A percentile compares a stretch with the other conserved stretches of the same genome.
phyloP scores from a whole-genome alignment of 1,140 invertebrate genomes.

The Ptiloglossa arizonensis region DNA sequence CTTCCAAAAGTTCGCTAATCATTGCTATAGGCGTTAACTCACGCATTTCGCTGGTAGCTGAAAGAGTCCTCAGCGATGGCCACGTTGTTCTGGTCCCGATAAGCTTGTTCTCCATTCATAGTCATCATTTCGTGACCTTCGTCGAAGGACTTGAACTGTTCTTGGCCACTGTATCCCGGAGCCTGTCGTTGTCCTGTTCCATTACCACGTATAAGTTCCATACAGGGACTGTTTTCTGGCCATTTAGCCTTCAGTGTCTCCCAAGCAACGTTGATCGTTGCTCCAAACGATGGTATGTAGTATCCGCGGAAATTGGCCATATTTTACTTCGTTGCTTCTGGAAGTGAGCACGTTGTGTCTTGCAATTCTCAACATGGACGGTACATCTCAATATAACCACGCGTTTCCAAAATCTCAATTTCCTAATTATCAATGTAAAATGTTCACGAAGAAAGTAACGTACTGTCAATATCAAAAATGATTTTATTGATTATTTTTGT shows the following conservation, averaged over 20 bases:
- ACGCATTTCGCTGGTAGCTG: conserved; percentile 80
- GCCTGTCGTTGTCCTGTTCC: conserved; percentile 66
- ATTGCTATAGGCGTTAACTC: conserved; percentile 38
- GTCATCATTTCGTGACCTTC: conserved; percentile 82
- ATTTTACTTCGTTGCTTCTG: conserved; percentile 58
- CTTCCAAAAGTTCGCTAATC: too few species aligned
- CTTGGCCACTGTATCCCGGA: conserved; percentile 71
- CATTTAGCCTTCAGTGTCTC: conserved; percentile 90
- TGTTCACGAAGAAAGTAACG: too few species aligned
- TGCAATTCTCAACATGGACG: background rate
- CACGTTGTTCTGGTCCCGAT: conserved; percentile 83
- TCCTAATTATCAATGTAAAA: too few species aligned
- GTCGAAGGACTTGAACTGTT: conserved; percentile 81
- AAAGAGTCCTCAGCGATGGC: conserved; percentile 79
- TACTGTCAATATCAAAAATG: too few species aligned
- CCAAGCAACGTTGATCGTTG: conserved; percentile 89
- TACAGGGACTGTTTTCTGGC: conserved; percentile 85
- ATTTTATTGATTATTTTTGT: too few species aligned
- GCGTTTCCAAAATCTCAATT: too few species aligned
- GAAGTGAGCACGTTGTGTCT: conserved; percentile 7
- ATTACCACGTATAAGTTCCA: conserved; percentile 79
- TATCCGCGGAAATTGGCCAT: conserved; percentile 85
- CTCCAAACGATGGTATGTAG: conserved; percentile 87
- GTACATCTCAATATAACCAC: too few species aligned
- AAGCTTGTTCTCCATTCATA: conserved; percentile 82